Conservation (phyloP, 2,113 vertebrate genomes). For the Corydoras maculifer region DNA sequence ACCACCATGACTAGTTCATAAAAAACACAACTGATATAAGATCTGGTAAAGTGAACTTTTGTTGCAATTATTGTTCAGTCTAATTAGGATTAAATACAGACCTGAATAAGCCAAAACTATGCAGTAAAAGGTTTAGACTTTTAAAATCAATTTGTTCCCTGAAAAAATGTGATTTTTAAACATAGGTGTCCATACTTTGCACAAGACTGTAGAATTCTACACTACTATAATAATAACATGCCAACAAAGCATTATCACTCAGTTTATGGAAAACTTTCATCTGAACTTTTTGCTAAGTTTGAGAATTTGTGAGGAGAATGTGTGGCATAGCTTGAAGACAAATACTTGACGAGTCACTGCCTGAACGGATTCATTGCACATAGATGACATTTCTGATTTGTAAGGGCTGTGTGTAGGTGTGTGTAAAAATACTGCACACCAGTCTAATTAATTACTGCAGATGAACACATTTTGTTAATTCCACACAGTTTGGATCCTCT, state of each 20-base stretch:
- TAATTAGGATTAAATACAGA: no score
- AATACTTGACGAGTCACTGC: not conserved
- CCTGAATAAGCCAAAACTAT: not conserved
- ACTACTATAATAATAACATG: no score
- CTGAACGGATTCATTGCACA: constrained; percentile 9
- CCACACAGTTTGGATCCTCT: constrained; percentile 77
- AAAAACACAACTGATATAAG: no score
- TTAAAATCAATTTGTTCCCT: not conserved
- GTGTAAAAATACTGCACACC: not conserved
- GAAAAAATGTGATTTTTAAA: not conserved
- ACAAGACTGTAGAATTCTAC: no score
- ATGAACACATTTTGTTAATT: constrained; percentile 81
- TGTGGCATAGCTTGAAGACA: not conserved
- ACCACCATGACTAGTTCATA: no score
- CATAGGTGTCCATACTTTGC: no score
- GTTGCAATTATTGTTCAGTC: no score
- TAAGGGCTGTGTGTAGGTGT: not conserved
- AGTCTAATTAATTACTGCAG: constrained; percentile 71
- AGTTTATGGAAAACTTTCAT: no score
- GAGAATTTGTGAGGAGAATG: not conserved
- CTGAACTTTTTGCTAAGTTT: no score
- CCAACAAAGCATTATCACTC: no score
- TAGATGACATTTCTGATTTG: not conserved
- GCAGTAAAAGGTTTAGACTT: constrained; percentile 1
- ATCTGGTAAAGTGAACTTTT: no score